Percentiles rank a stretch among this genome's conserved stretches.
phyloP scores from a whole-genome alignment of 2,888 invertebrate genomes.

The Urechis unicinctus region DNA sequence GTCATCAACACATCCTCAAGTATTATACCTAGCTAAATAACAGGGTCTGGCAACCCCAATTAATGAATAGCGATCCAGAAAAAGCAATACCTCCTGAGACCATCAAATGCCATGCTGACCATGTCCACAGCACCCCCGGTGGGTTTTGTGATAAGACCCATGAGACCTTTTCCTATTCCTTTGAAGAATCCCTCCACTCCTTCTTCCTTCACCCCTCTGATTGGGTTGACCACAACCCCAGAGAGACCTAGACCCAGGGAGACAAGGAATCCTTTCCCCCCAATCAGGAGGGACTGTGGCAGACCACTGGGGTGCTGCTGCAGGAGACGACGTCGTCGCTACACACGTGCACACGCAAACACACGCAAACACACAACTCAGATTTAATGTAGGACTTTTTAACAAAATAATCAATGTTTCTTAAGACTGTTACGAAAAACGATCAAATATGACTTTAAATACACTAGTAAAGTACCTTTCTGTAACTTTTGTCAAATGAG shows the following conservation, averaged over 20 bases:
- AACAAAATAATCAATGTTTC: not conserved
- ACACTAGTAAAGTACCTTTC: slow-evolving; percentile 42
- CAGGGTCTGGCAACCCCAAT: no score
- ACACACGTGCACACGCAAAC: slow-evolving; percentile 11
- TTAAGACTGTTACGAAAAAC: not conserved
- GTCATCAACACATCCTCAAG: no score
- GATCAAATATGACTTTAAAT: not conserved
- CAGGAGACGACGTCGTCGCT: slow-evolving; percentile 51
- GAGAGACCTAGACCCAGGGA: slow-evolving; percentile 64
- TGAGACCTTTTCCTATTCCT: slow-evolving; percentile 63
- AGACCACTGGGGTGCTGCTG: slow-evolving; percentile 48
- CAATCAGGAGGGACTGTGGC: slow-evolving; percentile 51
- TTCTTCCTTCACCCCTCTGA: slow-evolving; percentile 60
- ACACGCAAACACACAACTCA: not conserved
- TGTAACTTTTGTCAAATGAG: slow-evolving; percentile 55
- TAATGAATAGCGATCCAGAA: not conserved
- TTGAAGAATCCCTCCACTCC: slow-evolving; percentile 65
- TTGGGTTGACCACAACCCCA: slow-evolving; percentile 63
- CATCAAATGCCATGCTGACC: slow-evolving; percentile 65
- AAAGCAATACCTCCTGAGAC: slow-evolving; percentile 56
- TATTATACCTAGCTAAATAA: no score
- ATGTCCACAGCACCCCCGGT: slow-evolving; percentile 59
- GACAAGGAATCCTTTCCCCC: slow-evolving; percentile 59
- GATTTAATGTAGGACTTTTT: not conserved
- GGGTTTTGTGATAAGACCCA: slow-evolving; percentile 61